Base-by-base conservation (phyloP, 2,113 vertebrate species). In the Spilogale gracilis region DNA sequence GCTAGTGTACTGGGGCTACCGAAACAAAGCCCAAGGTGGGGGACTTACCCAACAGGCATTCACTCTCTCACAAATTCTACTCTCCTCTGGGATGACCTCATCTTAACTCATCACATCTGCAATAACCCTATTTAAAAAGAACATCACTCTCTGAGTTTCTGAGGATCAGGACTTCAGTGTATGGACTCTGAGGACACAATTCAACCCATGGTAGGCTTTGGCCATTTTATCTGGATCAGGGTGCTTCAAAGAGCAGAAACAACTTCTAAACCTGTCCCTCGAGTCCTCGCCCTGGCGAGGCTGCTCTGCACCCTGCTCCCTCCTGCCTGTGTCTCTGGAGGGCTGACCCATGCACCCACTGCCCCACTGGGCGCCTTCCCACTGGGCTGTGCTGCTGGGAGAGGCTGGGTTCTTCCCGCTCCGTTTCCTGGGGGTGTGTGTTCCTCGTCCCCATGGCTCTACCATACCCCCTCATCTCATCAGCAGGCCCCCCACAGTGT, bases 341-440 rank as follows among this genome's bases (percentile, higher is more conserved):
- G 9, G 2, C 50, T 21, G 30, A 10, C 2, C 54, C 14, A 14
- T 6, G 25, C 2, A 2, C 69, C 71, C 43, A 25, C 21, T 2
- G 4, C 3, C 48, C 45, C 20, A 23, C 52, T 1, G 2, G 14
- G 5, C n/a, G 27, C 73, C 43, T 76, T 48, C 73, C 73, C 6
- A 25, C 73, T 1, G 3, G 73, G 43, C 73, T 76, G 23, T 76
- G 23, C 23, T 76, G 48, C 21, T 5, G 80, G 43, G n/a, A 67
- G 71, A 23, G 14, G 71, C 12, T 61, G 32, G 73, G 32, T 30
- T 43, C 52, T 3, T 3, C 7, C 60, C 12, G 2, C 1, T 20
- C 25, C 13, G 12, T 25, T 17, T 20, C 58, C 58, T 2, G 48
- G 30, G 12, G 6, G 8, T 0, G 18, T 11, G 30, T 3, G 4